Evolutionary conservation across 2,888 invertebrate genomes (phyloP).

Genomic region (Galeruca laticollis): DNA sequence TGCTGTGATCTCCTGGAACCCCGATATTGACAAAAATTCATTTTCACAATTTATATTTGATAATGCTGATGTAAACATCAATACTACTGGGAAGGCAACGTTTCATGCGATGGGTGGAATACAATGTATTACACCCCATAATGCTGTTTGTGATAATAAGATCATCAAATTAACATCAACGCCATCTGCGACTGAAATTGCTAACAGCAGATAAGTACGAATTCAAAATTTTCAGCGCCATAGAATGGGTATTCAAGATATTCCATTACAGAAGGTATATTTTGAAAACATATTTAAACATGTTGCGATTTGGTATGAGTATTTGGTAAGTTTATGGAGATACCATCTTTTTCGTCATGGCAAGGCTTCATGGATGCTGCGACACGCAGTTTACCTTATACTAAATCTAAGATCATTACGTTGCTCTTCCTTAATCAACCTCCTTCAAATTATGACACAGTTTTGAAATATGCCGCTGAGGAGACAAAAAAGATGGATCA

Average conservation of each 20-base stretch:
- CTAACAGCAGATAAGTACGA: background rate
- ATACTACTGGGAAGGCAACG: too few species aligned
- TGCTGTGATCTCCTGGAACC: too few species aligned
- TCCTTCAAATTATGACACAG: conserved; percentile 26
- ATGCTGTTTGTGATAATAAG: too few species aligned
- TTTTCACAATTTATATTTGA: too few species aligned
- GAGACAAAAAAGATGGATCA: conserved; percentile 17
- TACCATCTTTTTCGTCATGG: conserved; percentile 32
- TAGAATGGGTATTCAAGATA: background rate
- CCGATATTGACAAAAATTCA: too few species aligned
- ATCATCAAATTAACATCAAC: background rate
- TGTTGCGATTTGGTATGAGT: conserved; percentile 17
- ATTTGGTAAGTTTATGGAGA: conserved; percentile 5
- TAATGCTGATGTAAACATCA: too few species aligned
- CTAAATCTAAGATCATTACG: conserved; percentile 28
- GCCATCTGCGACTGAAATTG: conserved; percentile 10
- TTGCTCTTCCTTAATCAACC: conserved; percentile 31
- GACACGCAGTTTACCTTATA: conserved; percentile 23
- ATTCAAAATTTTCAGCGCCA: conserved; percentile 13
- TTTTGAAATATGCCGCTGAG: conserved; percentile 25
- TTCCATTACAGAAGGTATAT: background rate
- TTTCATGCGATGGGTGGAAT: too few species aligned
- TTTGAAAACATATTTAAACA: background rate
- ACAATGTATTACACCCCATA: too few species aligned
- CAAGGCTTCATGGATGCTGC: conserved; percentile 35